A percentile compares a stretch with the other conserved stretches of the same genome.
phyloP scores from a whole-genome alignment of 2,113 vertebrate species.

The Nicator chloris region DNA sequence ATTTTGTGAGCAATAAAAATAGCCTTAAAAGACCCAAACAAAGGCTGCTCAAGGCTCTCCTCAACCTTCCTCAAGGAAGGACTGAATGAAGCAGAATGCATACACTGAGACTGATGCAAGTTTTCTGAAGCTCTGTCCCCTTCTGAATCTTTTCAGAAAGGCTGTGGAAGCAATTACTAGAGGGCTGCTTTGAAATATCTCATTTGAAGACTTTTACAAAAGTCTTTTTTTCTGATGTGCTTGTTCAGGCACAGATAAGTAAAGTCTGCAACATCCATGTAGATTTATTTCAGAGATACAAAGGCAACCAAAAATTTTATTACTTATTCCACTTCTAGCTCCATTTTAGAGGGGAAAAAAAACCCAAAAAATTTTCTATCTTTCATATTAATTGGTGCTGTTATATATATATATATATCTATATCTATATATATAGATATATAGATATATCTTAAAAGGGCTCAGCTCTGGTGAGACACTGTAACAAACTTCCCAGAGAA shows the following conservation, averaged over 20 bases:
- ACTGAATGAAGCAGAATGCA: background rate
- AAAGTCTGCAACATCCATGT: background rate
- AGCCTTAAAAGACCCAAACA: background rate
- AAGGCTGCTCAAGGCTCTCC: accelerated
- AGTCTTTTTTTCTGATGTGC: background rate
- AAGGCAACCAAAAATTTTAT: background rate
- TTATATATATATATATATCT: background rate
- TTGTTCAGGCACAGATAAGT: background rate
- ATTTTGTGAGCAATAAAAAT: background rate
- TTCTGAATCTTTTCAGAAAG: background rate
- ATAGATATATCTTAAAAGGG: background rate
- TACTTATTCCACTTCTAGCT: background rate
- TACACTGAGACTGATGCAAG: accelerated
- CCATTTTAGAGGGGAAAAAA: background rate
- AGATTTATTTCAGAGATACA: background rate
- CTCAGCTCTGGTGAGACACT: background rate
- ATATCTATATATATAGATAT: accelerated
- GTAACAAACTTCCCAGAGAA: background rate
- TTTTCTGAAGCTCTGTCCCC: background rate
- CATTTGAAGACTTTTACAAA: background rate
- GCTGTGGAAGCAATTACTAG: background rate
- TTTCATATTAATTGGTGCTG: background rate
- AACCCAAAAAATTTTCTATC: background rate
- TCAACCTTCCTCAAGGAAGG: background rate
- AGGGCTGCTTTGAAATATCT: background rate